Evolutionary conservation across 1,140 invertebrate species (phyloP).

Genomic region (Mercenaria mercenaria): DNA sequence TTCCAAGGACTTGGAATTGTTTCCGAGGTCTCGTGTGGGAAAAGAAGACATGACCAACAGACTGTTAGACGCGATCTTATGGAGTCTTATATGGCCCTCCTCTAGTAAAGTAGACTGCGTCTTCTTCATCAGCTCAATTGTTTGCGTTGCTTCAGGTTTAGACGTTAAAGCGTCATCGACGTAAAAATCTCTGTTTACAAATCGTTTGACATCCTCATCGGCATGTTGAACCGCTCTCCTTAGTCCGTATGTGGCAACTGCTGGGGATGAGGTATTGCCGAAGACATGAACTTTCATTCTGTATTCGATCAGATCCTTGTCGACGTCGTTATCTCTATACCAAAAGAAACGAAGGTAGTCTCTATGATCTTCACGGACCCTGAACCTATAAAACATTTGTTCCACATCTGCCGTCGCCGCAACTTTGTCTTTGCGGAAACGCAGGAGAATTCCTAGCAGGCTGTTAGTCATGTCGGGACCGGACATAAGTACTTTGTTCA

Average conservation of each 20-base stretch:
- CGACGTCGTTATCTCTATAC: conserved; percentile 61
- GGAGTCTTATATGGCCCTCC: background rate
- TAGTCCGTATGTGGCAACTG: too few relatives aligned
- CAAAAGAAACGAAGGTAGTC: conserved; percentile 62
- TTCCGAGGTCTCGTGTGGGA: background rate
- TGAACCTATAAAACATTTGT: conserved; percentile 69
- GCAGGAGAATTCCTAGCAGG: conserved; percentile 48
- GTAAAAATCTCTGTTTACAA: conserved; percentile 61
- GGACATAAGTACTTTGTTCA: conserved; percentile 69
- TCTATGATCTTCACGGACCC: conserved; percentile 60
- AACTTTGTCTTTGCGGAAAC: conserved; percentile 55
- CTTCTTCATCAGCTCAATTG: background rate
- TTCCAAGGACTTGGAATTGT: background rate
- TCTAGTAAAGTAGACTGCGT: background rate
- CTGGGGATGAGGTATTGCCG: conserved; percentile 67
- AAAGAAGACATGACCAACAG: background rate
- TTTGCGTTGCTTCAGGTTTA: too few relatives aligned
- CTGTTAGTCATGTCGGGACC: conserved; percentile 65
- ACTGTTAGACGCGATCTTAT: background rate
- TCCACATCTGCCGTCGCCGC: conserved; percentile 58
- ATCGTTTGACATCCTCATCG: conserved; percentile 10
- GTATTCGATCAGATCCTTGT: conserved; percentile 58
- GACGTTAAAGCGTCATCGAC: conserved; percentile 27
- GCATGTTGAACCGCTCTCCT: conserved; percentile 38
- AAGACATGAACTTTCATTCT: conserved; percentile 73